Evolutionary conservation across 2,113 vertebrate species (phyloP), one percentile per base, ranked within the genome.

Genomic region (Tylochromis polylepis): DNA sequence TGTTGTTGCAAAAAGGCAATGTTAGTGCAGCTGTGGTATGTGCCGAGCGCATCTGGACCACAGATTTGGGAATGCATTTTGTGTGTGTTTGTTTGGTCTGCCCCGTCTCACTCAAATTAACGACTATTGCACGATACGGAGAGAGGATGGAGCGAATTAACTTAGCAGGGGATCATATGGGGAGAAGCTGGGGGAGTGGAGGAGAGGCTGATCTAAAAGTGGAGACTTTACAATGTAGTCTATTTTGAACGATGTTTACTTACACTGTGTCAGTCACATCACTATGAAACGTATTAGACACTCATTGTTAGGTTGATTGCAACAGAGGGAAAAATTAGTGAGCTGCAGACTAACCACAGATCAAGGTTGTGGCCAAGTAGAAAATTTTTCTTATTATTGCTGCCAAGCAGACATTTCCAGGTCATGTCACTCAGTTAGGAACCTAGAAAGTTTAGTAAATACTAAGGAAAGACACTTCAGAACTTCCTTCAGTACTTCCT

Each of bases 51-150:
- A 95, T 95, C 95, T 95, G 95, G 95, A 81, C 38, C 3, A 34
- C 95, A 95, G 87, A 95, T 95, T 86, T 86, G 34, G 91, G 86
- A 85, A 75, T 1, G 29, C 58, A 82, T 80, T 85, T 85, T 89
- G 78, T 92, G 89, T 90, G 90, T 93, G 93, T 94, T 93, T 94
- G 91, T 94, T 95, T 93, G 93, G 94, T 92, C 90, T 92, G 86
- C 90, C 91, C 81, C 38, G 70, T 84, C 83, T 87, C 93, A 53
- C 85, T 89, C 85, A 84, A 92, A 88, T 88, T 80, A 91, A 92
- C 46, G 27, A 87, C 81, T 86, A 86, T 90, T 90, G 93, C 94
- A 93, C 93, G 92, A 94, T 91, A 94, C 11, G 5, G 53, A 81
- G 80, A 62, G 38, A 83, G 82, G 92, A 92, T 90, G 92, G 93